These are phyloP conservation scores for Pseudomyrmex sp. DNA, from an alignment of 1,140 invertebrate species.

Conservation along the genomic window DNA sequence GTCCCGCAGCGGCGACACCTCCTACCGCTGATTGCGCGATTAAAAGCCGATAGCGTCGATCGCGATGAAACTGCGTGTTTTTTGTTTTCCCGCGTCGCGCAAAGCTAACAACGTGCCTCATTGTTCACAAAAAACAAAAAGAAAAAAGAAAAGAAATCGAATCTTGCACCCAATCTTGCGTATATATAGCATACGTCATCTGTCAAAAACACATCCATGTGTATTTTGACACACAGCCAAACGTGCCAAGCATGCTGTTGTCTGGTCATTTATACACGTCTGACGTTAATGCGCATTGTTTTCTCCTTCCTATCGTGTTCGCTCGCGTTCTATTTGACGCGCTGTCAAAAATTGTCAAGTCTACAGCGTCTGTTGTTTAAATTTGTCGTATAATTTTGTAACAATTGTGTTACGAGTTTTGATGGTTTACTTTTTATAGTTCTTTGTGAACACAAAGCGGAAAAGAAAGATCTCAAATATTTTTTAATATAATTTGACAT, in stretches of 20 bases:
- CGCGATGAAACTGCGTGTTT: neutral
- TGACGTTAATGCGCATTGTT: neutral
- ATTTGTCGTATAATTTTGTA: neutral
- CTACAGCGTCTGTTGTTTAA: neutral
- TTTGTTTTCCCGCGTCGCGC: neutral
- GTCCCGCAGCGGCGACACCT: neutral
- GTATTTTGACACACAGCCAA: constrained; percentile 71
- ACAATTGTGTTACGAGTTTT: neutral
- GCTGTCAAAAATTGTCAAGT: neutral
- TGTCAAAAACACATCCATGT: constrained; percentile 66
- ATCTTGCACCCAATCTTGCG: too few relatives aligned
- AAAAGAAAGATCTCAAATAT: neutral
- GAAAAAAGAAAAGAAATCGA: neutral
- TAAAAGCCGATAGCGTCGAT: neutral
- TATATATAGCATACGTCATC: constrained; percentile 64
- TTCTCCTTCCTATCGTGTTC: neutral
- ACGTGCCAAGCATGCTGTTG: neutral
- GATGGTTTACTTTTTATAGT: too few relatives aligned
- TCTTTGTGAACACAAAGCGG: neutral
- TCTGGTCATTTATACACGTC: neutral
- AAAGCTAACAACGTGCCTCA: too few relatives aligned
- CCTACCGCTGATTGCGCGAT: constrained; percentile 5
- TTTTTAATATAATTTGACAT: neutral
- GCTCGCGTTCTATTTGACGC: neutral
- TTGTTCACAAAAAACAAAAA: neutral